These are phyloP conservation scores for Dicaeum eximium DNA, from an alignment of 2,113 vertebrate genomes.

Conservation along the genomic window DNA sequence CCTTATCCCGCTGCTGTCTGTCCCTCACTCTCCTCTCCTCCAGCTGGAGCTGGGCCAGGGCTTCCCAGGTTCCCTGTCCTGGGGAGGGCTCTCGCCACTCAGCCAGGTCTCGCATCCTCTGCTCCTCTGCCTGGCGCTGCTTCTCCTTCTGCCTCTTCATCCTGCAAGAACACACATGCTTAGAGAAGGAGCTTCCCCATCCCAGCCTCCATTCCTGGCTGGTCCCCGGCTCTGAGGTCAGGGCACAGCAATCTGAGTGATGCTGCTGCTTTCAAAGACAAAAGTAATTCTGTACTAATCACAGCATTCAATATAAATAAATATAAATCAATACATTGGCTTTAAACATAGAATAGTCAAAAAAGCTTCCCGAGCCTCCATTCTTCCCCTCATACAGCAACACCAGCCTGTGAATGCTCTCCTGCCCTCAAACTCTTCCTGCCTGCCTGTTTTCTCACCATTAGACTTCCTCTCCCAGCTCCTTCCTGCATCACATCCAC, in stretches of 20 bases:
- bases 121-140: slow-evolving; percentile 76
- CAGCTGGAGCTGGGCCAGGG: slow-evolving; percentile 72
- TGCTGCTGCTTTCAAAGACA: not conserved
- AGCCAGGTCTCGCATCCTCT: slow-evolving; percentile 33
- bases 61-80: slow-evolving; percentile 63
- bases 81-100: not conserved
- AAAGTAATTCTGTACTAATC: not conserved
- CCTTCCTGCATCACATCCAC: not conserved
- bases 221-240: rapidly evolving
- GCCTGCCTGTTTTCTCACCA: not conserved
- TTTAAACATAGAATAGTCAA: not conserved
- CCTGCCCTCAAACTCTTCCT: not conserved
- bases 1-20: slow-evolving; percentile 68
- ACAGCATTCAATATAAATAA: not conserved
- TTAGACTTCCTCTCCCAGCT: not conserved
- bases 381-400: not conserved
- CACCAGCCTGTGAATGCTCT: not conserved
- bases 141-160: slow-evolving; percentile 86
- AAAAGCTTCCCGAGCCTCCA: rapidly evolving
- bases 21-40: slow-evolving; percentile 67
- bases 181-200: not conserved
- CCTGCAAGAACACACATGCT: slow-evolving; percentile 50
- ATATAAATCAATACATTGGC: not conserved
- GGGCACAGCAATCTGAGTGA: not conserved
- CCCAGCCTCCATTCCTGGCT: rapidly evolving